These are phyloP conservation scores for Formica exsecta DNA, from an alignment of 1,140 invertebrate species.

Conservation along the genomic window DNA sequence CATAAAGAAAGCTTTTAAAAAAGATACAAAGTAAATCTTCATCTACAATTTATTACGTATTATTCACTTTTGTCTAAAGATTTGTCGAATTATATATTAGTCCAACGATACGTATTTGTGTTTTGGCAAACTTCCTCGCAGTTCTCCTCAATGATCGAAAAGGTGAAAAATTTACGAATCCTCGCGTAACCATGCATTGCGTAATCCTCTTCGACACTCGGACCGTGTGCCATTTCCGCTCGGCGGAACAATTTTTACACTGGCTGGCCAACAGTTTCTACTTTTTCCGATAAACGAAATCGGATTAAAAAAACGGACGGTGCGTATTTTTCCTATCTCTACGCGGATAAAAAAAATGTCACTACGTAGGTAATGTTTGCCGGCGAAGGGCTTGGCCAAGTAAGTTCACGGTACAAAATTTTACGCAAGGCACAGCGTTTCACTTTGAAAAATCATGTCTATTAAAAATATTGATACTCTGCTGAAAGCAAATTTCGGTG, in stretches of 20 bases:
- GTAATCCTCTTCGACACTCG: slow-evolving; percentile 69
- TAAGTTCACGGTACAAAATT: slow-evolving; percentile 8
- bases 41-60: neutral
- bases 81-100: neutral
- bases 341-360: slow-evolving; percentile 57
- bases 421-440: neutral
- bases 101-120: neutral
- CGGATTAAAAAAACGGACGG: slow-evolving; percentile 74
- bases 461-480: neutral
- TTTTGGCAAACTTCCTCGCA: slow-evolving; percentile 3
- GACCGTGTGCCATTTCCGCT: slow-evolving; percentile 57
- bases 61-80: neutral
- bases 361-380: slow-evolving; percentile 41
- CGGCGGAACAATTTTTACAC: slow-evolving; percentile 63
- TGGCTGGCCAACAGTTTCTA: slow-evolving; percentile 58
- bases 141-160: slow-evolving; percentile 30
- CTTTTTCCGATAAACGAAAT: slow-evolving; percentile 75
- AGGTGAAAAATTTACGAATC: slow-evolving; percentile 54
- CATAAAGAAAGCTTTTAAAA: neutral
- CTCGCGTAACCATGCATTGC: neutral
- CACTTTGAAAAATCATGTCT: neutral
- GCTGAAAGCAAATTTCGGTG: neutral
- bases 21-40: slow-evolving; percentile 3
- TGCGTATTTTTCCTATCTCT: slow-evolving; percentile 55
- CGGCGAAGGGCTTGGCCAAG: neutral